Evolutionary conservation across 1,140 invertebrate genomes (phyloP).

Genomic region (Mycetomoellerius zeteki): DNA sequence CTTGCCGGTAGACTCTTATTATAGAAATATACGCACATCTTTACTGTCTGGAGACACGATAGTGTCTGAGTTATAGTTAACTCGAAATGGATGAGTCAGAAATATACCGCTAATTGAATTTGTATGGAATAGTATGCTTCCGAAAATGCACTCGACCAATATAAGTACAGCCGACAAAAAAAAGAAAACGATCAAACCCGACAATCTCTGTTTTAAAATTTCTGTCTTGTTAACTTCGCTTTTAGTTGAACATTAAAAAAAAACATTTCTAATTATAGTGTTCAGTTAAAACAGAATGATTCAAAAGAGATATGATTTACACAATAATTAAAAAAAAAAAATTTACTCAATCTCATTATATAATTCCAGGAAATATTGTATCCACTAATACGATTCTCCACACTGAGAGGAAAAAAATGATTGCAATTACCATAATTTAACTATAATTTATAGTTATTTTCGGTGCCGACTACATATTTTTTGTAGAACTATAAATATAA

Average conservation of each 20-base stretch:
- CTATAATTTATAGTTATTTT: too few relatives aligned
- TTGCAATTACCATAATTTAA: too few relatives aligned
- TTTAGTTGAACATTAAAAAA: background rate
- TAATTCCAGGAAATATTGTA: background rate
- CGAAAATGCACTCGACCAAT: background rate
- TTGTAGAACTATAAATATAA: too few relatives aligned
- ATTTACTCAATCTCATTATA: slow-evolving; percentile 1
- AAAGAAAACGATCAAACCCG: background rate
- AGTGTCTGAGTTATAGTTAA: background rate
- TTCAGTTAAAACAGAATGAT: too few relatives aligned
- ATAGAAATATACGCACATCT: slow-evolving; percentile 1
- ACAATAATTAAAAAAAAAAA: background rate
- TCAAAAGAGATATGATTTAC: background rate
- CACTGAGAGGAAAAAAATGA: too few relatives aligned
- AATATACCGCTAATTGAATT: background rate
- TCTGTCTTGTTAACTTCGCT: background rate
- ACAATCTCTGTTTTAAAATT: background rate
- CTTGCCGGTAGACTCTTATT: background rate
- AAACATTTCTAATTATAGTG: background rate
- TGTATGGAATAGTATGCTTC: background rate
- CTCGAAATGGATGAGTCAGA: background rate
- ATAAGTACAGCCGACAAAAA: background rate
- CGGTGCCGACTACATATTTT: too few relatives aligned
- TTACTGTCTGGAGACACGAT: background rate
- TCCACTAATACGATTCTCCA: background rate